A percentile compares a stretch with the other conserved stretches of the same genome.
These are phyloP conservation scores for Gopherus flavomarginatus DNA, from an alignment of 2,113 vertebrate species.

Conservation along the genomic window DNA sequence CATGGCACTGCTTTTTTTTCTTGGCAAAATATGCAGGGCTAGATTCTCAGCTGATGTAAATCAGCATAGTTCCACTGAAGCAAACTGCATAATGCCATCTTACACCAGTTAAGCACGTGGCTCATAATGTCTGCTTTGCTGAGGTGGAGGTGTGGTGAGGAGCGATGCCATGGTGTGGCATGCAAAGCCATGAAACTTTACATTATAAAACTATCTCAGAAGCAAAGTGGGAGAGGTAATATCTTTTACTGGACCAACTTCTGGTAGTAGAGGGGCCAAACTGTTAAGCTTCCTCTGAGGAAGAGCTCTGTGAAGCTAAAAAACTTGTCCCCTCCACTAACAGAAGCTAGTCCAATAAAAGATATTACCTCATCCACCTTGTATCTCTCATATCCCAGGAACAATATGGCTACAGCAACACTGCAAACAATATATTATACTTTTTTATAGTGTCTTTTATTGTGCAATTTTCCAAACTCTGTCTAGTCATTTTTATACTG, in stretches of 20 bases:
- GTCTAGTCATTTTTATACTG: background rate
- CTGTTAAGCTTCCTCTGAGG: background rate
- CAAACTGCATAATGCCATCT: background rate
- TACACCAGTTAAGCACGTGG: background rate
- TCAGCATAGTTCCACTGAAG: background rate
- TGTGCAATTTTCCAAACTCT: background rate
- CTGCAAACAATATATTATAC: background rate
- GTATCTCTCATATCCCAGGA: background rate
- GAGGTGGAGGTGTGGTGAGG: background rate
- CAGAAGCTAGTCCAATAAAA: background rate
- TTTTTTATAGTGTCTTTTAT: background rate
- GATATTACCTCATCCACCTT: background rate
- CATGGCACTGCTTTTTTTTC: background rate
- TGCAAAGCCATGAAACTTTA: background rate
- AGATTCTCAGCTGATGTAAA: background rate
- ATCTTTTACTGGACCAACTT: background rate
- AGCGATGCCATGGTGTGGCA: background rate
- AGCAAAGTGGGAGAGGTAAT: background rate
- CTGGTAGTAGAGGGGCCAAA: background rate
- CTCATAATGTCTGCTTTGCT: background rate
- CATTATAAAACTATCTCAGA: background rate
- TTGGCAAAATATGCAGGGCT: background rate
- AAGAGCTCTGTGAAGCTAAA: background rate
- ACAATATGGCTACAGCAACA: background rate
- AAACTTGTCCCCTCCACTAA: background rate